phyloP scores from a whole-genome alignment of 2,797 vertebrate species.

The Acanthiza pusilla region DNA sequence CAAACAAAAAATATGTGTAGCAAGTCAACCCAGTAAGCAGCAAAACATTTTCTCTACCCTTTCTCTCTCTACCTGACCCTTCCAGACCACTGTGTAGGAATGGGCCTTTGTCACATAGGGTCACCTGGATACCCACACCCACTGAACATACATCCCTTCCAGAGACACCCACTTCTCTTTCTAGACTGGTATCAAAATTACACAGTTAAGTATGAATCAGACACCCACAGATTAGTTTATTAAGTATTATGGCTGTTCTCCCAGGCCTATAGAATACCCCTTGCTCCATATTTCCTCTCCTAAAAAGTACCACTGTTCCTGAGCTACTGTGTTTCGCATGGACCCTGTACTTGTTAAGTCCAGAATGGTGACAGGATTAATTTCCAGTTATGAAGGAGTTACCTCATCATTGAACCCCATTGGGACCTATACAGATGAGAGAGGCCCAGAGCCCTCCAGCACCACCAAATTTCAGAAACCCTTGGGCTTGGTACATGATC shows the following conservation, averaged over 20 bases:
- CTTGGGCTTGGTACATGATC: accelerated
- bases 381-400: background rate
- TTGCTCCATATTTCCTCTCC: background rate
- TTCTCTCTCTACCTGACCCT: background rate
- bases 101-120: accelerated
- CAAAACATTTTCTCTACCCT: background rate
- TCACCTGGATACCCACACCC: background rate
- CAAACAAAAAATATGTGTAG: background rate
- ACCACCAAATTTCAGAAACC: background rate
- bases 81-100: background rate
- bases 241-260: background rate
- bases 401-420: background rate
- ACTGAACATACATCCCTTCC: background rate
- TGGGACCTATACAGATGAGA: background rate
- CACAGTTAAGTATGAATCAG: background rate
- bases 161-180: background rate
- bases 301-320: background rate
- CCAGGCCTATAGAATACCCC: background rate
- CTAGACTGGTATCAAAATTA: background rate
- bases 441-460: background rate
- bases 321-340: background rate
- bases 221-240: background rate
- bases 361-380: background rate
- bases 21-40: background rate
- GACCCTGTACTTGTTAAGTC: background rate